Evolutionary conservation across 1,140 invertebrate species (phyloP), one percentile per base, ranked within the genome.

Genomic region (Saxidomus purpurata): DNA sequence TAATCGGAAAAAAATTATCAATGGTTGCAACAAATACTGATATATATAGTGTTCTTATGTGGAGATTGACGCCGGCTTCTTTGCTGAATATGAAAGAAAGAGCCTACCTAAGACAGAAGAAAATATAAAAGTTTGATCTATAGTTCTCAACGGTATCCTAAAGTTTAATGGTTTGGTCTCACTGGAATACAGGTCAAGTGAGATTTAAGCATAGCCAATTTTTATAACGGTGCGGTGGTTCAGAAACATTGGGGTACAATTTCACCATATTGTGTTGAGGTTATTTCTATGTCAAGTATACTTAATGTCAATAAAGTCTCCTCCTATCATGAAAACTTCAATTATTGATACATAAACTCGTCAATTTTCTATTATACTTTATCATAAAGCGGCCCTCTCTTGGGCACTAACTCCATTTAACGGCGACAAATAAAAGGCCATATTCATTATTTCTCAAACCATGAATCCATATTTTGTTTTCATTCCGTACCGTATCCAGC

Each of bases 401-500:
- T 36, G 80, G 67, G 63, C 67, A 52, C 67, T 83, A 77, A 36
- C 80, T 81, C 67, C 80, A 71, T 81, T 89, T 83, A 83, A 83
- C 67, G 47, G 22, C 87, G 81, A 43, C 87, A 84, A 89, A 77
- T 89, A 83, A 83, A 84, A 77, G 87, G 87, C 71, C 80, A 89
- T 83, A 82, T 67, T 89, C 67, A 84, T 83, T 84, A 89, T 88
- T 76, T 76, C 38, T 22, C 52, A 61, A 40, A 34, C 87, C 71
- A 89, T 89, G 87, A 89, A 89, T 89, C 67, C 81, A 83, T 77
- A 84, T 61, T 89, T 89, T 89, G 81, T 89, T 89, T 83, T 89
- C 87, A 83, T 89, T 77, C 81, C 55, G 61, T 55, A 31, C 87
- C 36, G 38, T 67, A 61, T 36, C 69, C 38, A 67, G 77, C 43